Evolutionary conservation across 2,113 vertebrate genomes (phyloP).

Genomic region (Dromaius novaehollandiae): DNA sequence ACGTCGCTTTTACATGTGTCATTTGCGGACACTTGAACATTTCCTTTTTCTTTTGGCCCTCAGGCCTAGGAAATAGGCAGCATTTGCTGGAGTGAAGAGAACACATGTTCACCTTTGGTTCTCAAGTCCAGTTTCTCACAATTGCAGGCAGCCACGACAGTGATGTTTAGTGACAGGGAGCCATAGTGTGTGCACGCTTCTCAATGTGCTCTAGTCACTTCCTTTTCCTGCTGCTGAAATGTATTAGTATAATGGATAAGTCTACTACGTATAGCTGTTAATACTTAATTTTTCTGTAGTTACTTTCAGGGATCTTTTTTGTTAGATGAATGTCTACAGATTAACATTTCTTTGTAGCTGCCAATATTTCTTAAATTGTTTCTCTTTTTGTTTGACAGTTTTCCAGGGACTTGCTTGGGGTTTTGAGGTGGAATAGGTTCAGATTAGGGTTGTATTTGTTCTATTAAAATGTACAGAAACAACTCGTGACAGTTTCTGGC

Average conservation of each 20-base stretch:
- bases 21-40: not conserved
- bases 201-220: not conserved
- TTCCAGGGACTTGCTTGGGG: constrained; percentile 9
- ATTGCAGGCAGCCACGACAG: not conserved
- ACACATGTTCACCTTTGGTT: not conserved
- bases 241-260: not conserved
- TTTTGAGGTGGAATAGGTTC: constrained; percentile 38
- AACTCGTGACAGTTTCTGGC: constrained; percentile 62
- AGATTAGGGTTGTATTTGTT: constrained; percentile 42
- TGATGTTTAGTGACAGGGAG: not conserved
- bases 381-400: not conserved
- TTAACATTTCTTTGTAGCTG: not conserved
- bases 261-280: not conserved
- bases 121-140: not conserved
- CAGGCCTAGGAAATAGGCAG: not conserved
- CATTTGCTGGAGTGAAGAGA: not conserved
- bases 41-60: not conserved
- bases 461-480: constrained; percentile 39
- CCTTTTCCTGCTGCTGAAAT: not conserved
- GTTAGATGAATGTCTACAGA: not conserved
- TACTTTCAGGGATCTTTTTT: not conserved
- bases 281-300: not conserved
- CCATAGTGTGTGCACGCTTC: not conserved
- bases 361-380: not conserved
- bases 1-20: not conserved